Percentiles rank a stretch among this genome's conserved stretches.
phyloP scores from a whole-genome alignment of 2,888 invertebrate species.

The Lypha dubia region DNA sequence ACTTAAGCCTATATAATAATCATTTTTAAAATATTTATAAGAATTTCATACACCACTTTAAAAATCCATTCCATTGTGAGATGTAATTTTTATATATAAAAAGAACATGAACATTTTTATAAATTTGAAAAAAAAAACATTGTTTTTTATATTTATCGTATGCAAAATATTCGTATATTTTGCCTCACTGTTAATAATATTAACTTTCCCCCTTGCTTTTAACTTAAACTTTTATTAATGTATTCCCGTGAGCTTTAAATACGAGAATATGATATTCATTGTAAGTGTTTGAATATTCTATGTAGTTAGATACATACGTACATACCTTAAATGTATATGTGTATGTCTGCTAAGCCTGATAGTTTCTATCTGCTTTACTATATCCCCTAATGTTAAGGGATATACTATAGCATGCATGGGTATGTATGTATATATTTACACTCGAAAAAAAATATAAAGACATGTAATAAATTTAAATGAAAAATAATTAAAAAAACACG shows the following conservation, averaged over 20 bases:
- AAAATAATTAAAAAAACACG: no score
- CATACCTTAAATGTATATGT: neutral
- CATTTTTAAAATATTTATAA: no score
- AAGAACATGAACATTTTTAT: no score
- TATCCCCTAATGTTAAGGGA: no score
- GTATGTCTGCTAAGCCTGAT: neutral
- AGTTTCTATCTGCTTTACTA: neutral
- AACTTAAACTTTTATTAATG: neutral
- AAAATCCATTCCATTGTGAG: no score
- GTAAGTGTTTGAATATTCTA: neutral
- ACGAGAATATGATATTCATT: neutral
- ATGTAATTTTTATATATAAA: no score
- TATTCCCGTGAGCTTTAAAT: constrained; percentile 12
- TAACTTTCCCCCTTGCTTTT: constrained; percentile 25
- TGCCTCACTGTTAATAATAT: neutral
- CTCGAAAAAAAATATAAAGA: no score
- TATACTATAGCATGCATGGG: no score
- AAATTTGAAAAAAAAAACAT: neutral
- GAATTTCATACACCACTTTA: no score
- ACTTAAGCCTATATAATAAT: no score
- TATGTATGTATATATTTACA: no score
- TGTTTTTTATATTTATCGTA: neutral
- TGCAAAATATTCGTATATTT: neutral
- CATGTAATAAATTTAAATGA: no score
- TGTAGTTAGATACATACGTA: neutral